Percentiles rank a stretch among this genome's conserved stretches.
Conservation (phyloP, 2,888 invertebrate species). For the Drosophila melanosoma region DNA sequence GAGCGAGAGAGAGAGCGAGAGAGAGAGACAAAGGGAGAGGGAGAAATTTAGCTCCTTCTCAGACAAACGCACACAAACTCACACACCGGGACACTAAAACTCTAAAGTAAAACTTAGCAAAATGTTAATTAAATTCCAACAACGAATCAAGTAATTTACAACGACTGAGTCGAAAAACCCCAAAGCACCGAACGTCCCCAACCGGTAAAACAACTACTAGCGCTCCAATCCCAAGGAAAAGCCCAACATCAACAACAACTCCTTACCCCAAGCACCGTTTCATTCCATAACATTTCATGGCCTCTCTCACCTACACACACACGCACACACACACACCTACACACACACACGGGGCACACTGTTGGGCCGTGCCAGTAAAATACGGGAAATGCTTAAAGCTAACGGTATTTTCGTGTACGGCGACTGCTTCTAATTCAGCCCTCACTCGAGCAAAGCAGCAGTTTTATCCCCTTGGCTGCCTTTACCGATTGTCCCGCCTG, state of each 20-base stretch:
- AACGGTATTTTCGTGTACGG: slow-evolving; percentile 78
- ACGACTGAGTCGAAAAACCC: slow-evolving; percentile 78
- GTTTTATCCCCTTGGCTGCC: slow-evolving; percentile 41
- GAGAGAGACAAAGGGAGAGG: background rate
- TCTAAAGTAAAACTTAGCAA: slow-evolving; percentile 79
- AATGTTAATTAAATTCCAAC: slow-evolving; percentile 80
- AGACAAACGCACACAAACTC: slow-evolving; percentile 10
- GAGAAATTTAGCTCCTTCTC: background rate
- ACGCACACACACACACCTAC: slow-evolving; percentile 4
- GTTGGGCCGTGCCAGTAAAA: slow-evolving; percentile 73
- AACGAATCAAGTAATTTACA: slow-evolving; percentile 80
- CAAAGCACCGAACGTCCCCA: slow-evolving; percentile 66
- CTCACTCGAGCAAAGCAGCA: slow-evolving; percentile 11
- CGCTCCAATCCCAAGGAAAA: background rate
- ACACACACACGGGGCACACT: slow-evolving; percentile 27
- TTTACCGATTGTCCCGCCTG: slow-evolving; percentile 52
- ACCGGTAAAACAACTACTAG: background rate
- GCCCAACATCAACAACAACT: background rate
- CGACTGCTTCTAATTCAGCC: slow-evolving; percentile 69
- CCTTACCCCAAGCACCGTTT: slow-evolving; percentile 13
- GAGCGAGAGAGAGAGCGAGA: background rate
- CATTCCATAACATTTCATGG: slow-evolving; percentile 35
- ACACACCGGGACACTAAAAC: slow-evolving; percentile 66
- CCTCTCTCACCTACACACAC: slow-evolving; percentile 34
- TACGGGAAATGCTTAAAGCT: slow-evolving; percentile 79